These are phyloP conservation scores for Limnephilus auricula DNA, from an alignment of 2,888 invertebrate species.

Conservation along the genomic window DNA sequence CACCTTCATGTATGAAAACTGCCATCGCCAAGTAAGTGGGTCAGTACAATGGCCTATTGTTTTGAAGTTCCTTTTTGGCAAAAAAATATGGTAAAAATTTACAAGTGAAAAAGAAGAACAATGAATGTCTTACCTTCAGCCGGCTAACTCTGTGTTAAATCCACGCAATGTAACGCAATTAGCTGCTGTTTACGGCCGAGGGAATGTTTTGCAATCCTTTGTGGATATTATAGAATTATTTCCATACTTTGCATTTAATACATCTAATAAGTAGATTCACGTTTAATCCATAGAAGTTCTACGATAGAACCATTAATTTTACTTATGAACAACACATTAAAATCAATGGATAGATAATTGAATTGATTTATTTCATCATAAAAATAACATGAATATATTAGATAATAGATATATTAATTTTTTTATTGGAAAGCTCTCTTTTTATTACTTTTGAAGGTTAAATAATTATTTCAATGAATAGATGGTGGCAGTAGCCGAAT, in stretches of 20 bases:
- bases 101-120: conserved; percentile 63
- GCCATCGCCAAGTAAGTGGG: conserved; percentile 51
- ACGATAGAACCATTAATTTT: neutral
- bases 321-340: neutral
- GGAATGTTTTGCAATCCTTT: conserved; percentile 59
- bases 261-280: neutral
- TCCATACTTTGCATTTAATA: conserved; percentile 3
- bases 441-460: no score
- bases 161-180: conserved; percentile 65
- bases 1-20: conserved; percentile 56
- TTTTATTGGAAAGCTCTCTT: no score
- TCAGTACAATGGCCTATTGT: conserved; percentile 58
- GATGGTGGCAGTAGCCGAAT: no score
- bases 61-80: conserved; percentile 57
- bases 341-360: neutral
- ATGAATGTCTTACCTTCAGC: conserved; percentile 60
- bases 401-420: no score
- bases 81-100: conserved; percentile 56
- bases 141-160: conserved; percentile 58
- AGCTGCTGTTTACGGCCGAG: conserved; percentile 55
- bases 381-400: no score
- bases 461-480: no score
- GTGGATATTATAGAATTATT: conserved; percentile 41
- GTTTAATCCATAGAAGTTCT: neutral
- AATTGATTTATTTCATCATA: no score